Base-by-base conservation (phyloP, 2,888 invertebrate species). In the Pemphredon lugubris region DNA sequence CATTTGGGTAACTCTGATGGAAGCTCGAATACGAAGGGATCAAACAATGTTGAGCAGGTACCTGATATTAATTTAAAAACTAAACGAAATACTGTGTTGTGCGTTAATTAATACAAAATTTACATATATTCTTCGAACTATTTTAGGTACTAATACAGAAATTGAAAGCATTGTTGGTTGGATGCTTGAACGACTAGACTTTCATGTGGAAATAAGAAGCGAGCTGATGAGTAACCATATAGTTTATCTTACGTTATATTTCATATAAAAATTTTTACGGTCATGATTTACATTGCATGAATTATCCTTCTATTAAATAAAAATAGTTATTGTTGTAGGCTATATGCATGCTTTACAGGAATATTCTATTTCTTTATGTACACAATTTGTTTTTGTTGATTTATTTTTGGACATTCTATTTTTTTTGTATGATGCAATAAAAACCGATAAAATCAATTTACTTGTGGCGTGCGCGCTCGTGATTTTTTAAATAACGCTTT, bases 401-500 rank as follows among this genome's bases (percentile, higher is more conserved):
- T n/a, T n/a, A n/a, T n/a, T n/a, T n/a, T n/a, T n/a, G n/a, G n/a
- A n/a, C n/a, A n/a, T n/a, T n/a, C n/a, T n/a, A n/a, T n/a, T n/a
- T n/a, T n/a, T n/a, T n/a, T n/a, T n/a, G 9, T 30, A 30, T 30
- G 9, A 2, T 30, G 9, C 30, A 30, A 30, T 30, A 30, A 30
- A 40, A 11, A 40, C 11, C 9, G 2, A 30, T 9, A 30, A 30
- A 9, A 30, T 2, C n/a, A n/a, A n/a, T 37, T 37, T 37, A 13
- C n/a, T 11, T 13, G 2, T 13, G 37, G 1, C 37, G 37, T 13
- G 37, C 13, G 2, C 55, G 37, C 39, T 63, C 79, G 80, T 93
- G 93, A 72, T 90, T 91, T 54, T 90, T 90, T 13, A 93, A 84
- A 83, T 92, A 92, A 13, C 92, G 86, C 71, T 87, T 87, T 80